Conservation (phyloP, 2,113 vertebrate species). For the Ariopsis seemanni region DNA sequence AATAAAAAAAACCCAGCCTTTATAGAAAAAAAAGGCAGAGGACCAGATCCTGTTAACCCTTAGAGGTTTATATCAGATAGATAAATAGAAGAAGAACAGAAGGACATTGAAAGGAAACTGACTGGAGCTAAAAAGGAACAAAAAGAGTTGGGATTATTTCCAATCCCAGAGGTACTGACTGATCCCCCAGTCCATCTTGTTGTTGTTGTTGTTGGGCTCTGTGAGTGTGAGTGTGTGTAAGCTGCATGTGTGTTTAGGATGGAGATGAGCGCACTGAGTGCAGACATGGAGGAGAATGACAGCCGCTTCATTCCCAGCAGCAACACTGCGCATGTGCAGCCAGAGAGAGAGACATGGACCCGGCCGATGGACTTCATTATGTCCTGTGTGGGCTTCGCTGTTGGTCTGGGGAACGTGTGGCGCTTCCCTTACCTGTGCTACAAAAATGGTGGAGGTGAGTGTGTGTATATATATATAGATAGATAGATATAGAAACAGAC, state of each 20-base stretch:
- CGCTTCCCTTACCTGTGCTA: slow-evolving; percentile 68
- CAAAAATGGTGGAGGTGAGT: slow-evolving; percentile 69
- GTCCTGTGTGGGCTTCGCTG: slow-evolving; percentile 68
- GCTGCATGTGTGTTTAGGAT: slow-evolving; percentile 50
- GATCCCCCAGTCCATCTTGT: slow-evolving; percentile 24
- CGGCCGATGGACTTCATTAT: slow-evolving; percentile 70
- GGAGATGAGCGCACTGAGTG: slow-evolving; percentile 67
- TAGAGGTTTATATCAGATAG: slow-evolving; percentile 26
- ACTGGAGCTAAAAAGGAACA: slow-evolving; percentile 43
- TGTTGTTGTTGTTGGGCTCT: slow-evolving; percentile 18
- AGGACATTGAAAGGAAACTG: slow-evolving; percentile 39
- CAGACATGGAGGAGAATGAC: slow-evolving; percentile 71
- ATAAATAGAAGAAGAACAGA: slow-evolving; percentile 47
- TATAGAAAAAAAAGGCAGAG: slow-evolving; percentile 30
- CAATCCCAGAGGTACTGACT: slow-evolving; percentile 32
- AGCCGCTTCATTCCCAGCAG: slow-evolving; percentile 64
- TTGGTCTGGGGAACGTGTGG: slow-evolving; percentile 68
- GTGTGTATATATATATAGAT: no score
- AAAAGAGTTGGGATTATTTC: slow-evolving; percentile 43
- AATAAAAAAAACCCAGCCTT: background rate
- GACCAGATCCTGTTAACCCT: slow-evolving; percentile 43
- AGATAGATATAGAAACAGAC: no score
- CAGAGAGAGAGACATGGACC: slow-evolving; percentile 68
- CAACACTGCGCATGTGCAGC: slow-evolving; percentile 55
- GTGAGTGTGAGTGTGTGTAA: slow-evolving; percentile 33